Conservation (phyloP, 2,888 invertebrate genomes). For the Pinctada fucata region DNA sequence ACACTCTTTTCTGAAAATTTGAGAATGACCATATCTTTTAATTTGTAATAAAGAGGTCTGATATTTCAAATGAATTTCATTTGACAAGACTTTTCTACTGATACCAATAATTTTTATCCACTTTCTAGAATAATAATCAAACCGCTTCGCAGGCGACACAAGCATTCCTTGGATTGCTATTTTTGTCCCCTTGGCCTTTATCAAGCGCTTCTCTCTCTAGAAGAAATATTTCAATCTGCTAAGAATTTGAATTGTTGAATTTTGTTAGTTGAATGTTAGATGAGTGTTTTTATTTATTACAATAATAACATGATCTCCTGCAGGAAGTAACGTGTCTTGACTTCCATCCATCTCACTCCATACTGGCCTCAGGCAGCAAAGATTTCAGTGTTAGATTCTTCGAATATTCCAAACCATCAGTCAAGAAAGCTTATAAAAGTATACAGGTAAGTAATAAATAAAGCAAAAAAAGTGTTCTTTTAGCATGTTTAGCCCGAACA, state of each 20-base stretch:
- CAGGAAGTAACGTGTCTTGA: constrained; percentile 95
- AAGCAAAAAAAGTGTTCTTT: not conserved
- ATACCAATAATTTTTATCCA: too few relatives aligned
- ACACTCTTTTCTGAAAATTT: too few relatives aligned
- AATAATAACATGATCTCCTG: constrained; percentile 9
- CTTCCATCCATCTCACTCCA: constrained; percentile 91
- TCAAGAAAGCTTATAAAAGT: constrained; percentile 97
- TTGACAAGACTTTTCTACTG: too few relatives aligned
- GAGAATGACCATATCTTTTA: too few relatives aligned
- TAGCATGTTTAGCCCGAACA: not conserved
- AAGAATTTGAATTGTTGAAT: not conserved
- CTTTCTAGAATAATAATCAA: too few relatives aligned
- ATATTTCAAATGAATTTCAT: too few relatives aligned
- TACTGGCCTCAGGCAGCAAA: constrained; percentile 94
- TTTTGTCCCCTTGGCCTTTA: too few relatives aligned
- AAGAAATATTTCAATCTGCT: too few relatives aligned
- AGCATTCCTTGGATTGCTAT: too few relatives aligned
- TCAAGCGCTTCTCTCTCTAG: too few relatives aligned
- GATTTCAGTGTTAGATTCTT: constrained; percentile 97
- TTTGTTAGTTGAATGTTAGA: not conserved
- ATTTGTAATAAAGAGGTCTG: too few relatives aligned
- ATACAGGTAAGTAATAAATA: constrained; percentile 89
- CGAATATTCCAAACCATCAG: constrained; percentile 98
- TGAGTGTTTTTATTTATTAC: not conserved
- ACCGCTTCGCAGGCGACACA: too few relatives aligned